phyloP scores from a whole-genome alignment of 2,113 vertebrate genomes.

The Poeciliopsis retropinna region DNA sequence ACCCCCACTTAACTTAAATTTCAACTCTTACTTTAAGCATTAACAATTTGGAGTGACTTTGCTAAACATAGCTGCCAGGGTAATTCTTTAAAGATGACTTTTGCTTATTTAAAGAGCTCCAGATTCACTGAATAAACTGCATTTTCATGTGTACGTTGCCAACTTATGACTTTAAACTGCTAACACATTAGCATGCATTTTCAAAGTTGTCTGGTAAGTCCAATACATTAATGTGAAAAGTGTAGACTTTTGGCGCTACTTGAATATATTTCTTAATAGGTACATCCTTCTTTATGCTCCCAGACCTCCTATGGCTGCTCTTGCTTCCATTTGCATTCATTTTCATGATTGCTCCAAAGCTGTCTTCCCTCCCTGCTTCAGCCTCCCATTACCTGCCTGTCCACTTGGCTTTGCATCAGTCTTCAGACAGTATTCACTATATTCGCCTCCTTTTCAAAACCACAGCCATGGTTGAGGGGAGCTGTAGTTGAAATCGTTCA shows the following conservation, averaged over 20 bases:
- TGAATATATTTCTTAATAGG: slow-evolving; percentile 44
- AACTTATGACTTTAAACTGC: background rate
- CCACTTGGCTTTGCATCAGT: slow-evolving; percentile 74
- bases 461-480: slow-evolving; percentile 78
- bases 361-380: slow-evolving; percentile 63
- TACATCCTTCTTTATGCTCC: slow-evolving; percentile 43
- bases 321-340: slow-evolving; percentile 81
- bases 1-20: background rate
- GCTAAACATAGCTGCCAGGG: background rate
- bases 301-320: slow-evolving; percentile 71
- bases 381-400: slow-evolving; percentile 74
- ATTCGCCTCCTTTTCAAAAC: slow-evolving; percentile 79
- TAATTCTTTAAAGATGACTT: background rate
- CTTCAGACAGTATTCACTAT: slow-evolving; percentile 70
- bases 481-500: slow-evolving; percentile 73
- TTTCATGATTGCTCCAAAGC: slow-evolving; percentile 80
- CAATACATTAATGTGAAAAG: background rate
- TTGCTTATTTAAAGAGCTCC: background rate
- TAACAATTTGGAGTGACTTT: background rate
- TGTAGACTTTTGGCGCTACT: slow-evolving; percentile 15
- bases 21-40: background rate
- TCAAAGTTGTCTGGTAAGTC: background rate
- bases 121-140: background rate
- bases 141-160: background rate
- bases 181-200: background rate